phyloP scores from a whole-genome alignment of 1,140 invertebrate species.

The Papilio aristodemus region DNA sequence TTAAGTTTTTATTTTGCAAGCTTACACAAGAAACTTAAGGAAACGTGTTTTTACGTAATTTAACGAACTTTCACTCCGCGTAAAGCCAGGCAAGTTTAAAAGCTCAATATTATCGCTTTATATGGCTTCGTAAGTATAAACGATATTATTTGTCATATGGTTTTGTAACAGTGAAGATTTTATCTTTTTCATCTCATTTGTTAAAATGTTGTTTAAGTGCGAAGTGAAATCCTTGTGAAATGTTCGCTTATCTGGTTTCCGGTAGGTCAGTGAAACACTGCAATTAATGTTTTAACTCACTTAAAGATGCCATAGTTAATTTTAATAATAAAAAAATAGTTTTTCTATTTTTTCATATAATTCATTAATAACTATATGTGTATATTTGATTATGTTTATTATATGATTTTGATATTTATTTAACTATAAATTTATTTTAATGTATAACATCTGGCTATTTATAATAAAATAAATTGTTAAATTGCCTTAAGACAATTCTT shows the following conservation, averaged over 20 bases:
- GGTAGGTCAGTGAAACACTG: neutral
- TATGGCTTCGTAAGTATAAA: neutral
- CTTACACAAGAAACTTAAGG: neutral
- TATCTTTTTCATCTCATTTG: slow-evolving; percentile 3
- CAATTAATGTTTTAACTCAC: neutral
- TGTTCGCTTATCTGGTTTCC: slow-evolving; percentile 1
- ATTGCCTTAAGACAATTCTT: too few species aligned
- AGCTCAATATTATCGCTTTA: slow-evolving; percentile 23
- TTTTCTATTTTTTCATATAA: too few species aligned
- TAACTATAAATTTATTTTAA: too few species aligned
- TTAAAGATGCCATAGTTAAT: too few species aligned
- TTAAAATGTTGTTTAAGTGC: slow-evolving; percentile 7
- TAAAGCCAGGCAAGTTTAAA: slow-evolving; percentile 5
- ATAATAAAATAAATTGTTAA: too few species aligned
- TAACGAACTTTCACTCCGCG: slow-evolving; percentile 25
- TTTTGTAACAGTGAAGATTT: slow-evolving; percentile 21
- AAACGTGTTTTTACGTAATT: slow-evolving; percentile 28
- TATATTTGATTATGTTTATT: too few species aligned
- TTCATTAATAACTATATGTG: too few species aligned
- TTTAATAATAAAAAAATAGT: too few species aligned
- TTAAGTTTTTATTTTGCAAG: slow-evolving; percentile 5
- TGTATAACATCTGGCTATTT: too few species aligned
- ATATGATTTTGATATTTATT: too few species aligned
- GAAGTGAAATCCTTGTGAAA: slow-evolving; percentile 19
- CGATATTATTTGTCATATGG: slow-evolving; percentile 7